Base-by-base conservation (phyloP, 2,888 invertebrate species). In the Leuctra nigra region DNA sequence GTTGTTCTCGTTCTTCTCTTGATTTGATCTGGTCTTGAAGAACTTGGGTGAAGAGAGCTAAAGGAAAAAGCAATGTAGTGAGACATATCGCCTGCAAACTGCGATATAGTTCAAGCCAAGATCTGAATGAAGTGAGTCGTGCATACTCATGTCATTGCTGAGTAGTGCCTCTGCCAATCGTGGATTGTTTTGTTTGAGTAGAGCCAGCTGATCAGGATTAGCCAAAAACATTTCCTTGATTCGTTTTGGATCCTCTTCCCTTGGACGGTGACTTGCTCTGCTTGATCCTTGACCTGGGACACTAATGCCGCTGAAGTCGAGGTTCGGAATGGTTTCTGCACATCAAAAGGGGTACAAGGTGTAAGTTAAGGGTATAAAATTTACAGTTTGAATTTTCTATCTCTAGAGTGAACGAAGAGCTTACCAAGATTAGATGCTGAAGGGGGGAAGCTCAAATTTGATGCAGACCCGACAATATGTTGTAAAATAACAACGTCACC, bases 101-200 rank as follows among this genome's bases (percentile, higher is more conserved):
- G 22, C 3, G 25, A 13, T 14, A 3, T n/a, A 11, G 11, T 11
- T n/a, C n/a, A n/a, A 13, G 18, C 20, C 14, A 23, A 18, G 39
- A 20, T 9, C 4, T 25, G 13, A 1, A n/a, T n/a, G n/a, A n/a
- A n/a, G n/a, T n/a, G n/a, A n/a, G n/a, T n/a, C 13, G 48, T 6
- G 9, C 33, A 68, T 72, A 86, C 86, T 88, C 63, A 90, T 77
- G 70, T 86, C 87, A 23, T 91, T 93, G 65, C 87, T 89, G 1
- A 90, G 77, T 23, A 96, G 73, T 16, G 97, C 95, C 70, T 95
- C 95, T 9, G 96, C 95, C 58, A 97, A 74, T 63, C 86, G 79
- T 4, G 95, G 91, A 76, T 97, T 97, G 67, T 96, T 91, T 70
- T 96, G 94, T 69, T 92, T 91, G 6, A 97, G 75, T 58, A 95